Base-by-base conservation (phyloP, 2,797 vertebrate genomes). In the Chloroceryle amazona region DNA sequence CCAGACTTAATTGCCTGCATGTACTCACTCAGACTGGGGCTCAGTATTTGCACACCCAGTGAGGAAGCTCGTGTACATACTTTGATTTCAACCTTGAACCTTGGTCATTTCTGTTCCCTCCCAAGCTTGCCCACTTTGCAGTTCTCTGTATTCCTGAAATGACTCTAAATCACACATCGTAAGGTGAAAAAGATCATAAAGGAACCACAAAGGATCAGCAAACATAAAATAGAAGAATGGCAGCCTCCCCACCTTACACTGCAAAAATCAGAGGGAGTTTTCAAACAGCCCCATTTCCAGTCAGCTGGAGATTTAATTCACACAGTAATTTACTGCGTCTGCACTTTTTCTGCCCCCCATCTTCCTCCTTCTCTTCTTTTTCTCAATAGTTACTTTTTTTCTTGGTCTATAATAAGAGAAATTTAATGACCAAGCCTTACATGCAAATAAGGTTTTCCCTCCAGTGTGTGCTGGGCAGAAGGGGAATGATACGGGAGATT, bases 181-280 rank as follows among this genome's bases (percentile, higher is more conserved):
- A 94, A 84, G 93, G 93, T 96, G 90, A 79, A 93, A 96, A 88
- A 90, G 96, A 98, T 94, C 94, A 95, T 95, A 97, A 97, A 94
- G 93, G 92, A 97, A 97, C 88, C 88, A 96, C 97, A 97, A 98
- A 98, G 91, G 88, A 95, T 95, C 82, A 66, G 96, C 97, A 96
- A 96, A 94, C 96, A 97, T 97, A 97, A 97, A 98, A 96, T 95
- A 96, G 96, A 96, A 97, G 96, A 97, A 96, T 95, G 81, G 94
- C 93, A 97, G 94, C 92, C 54, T 97, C 91, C 86, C 89, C 86
- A 95, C 94, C 96, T 97, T 96, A 96, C 94, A 5, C 90, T 86
- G 96, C 97, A 97, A 73, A 98, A 97, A 93, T 94, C 92, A 95
- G 97, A 95, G 82, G 89, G 95, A 94, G 83, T 96, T 97, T 95